phyloP scores from a whole-genome alignment of 2,888 invertebrate genomes.

The Drosophila lacicola region DNA sequence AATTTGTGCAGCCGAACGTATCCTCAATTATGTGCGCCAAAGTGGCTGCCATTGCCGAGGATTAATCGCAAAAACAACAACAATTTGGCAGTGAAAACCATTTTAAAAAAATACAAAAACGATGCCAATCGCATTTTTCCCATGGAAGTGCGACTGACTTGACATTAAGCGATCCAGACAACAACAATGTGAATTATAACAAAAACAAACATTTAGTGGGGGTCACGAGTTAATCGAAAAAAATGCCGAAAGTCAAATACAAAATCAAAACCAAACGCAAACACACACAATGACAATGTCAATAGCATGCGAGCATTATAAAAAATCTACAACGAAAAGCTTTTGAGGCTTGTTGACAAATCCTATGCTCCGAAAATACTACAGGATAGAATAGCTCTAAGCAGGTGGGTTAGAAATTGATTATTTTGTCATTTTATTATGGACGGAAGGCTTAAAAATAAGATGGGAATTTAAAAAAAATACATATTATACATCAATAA shows the following conservation, averaged over 20 bases:
- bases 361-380: background rate
- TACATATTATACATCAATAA: too few relatives aligned
- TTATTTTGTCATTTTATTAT: too few relatives aligned
- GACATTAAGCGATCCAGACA: constrained; percentile 53
- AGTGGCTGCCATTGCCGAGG: constrained; percentile 64
- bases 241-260: constrained; percentile 71
- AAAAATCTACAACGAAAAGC: constrained; percentile 36
- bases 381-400: background rate
- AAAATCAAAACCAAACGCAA: constrained; percentile 43
- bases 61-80: constrained; percentile 72
- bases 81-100: constrained; percentile 56
- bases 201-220: constrained; percentile 64
- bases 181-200: constrained; percentile 66
- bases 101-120: constrained; percentile 17
- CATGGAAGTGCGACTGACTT: constrained; percentile 35
- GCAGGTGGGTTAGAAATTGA: background rate
- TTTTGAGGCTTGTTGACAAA: constrained; percentile 14
- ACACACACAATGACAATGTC: constrained; percentile 58
- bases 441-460: too few relatives aligned
- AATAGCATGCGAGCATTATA: constrained; percentile 49
- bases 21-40: constrained; percentile 80
- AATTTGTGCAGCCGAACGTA: constrained; percentile 78
- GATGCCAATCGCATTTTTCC: constrained; percentile 23
- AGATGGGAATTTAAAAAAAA: background rate
- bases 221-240: constrained; percentile 61